Base-by-base conservation (phyloP, 2,888 invertebrate species). In the Brenthis hecate region DNA sequence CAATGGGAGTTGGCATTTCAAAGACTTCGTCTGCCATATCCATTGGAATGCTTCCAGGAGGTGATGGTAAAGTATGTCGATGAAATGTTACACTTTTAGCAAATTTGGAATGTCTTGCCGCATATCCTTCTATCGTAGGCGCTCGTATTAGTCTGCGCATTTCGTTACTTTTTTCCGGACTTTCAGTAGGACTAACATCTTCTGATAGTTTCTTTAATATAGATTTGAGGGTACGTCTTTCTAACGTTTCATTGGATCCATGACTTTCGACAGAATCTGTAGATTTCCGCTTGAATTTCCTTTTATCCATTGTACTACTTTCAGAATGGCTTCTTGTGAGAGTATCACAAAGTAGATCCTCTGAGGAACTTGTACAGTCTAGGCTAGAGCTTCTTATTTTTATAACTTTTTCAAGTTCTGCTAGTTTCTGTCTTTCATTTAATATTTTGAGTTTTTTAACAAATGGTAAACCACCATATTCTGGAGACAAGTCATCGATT, bases 61-160 rank as follows among this genome's bases (percentile, higher is more conserved):
- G 97, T 79, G 97, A 97, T 76, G 96, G 96, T 82, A 97, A 93
- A 66, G 97, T 97, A 85, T 97, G 96, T 72, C 96, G 93, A 88
- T 97, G 96, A 91, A 97, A 97, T 72, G 97, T 97, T 74, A 97
- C 97, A 88, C 97, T 97, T 93, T 97, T 98, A 64, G 96, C 94
- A 85, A 97, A 95, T 87, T 97, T 97, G 74, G 96, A 96, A 89
- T 97, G 97, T 81, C 97, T 94, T 64, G 97, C 97, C 70, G 97
- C 97, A 88, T 97, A 98, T 71, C 97, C 97, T 93, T 97, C 97
- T 77, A 97, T 92, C 70, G 97, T 97, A 72, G 96, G 97, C 43
- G 97, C 97, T 80, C 96, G 93, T 90, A 96, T 95, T 72, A 97
- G 89, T 81, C 94, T 95, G 77, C 94, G 94, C 67, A 96, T 89